phyloP scores from a whole-genome alignment of 2,113 vertebrate species.

The Aegotheles bennettii region DNA sequence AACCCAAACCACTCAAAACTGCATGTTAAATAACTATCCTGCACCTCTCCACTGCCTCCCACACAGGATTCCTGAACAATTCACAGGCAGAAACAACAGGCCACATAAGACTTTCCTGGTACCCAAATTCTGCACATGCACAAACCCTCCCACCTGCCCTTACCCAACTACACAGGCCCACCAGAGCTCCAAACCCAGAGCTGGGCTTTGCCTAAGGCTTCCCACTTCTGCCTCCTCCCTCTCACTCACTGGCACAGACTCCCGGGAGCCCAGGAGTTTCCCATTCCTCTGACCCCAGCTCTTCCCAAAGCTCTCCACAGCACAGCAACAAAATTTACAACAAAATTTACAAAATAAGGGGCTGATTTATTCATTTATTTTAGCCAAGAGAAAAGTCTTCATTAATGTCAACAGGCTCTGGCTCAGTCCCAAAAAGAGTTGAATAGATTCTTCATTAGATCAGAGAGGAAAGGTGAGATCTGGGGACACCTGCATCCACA shows the following conservation, averaged over 20 bases:
- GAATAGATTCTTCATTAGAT: neutral
- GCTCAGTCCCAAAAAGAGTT: neutral
- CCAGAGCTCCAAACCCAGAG: neutral
- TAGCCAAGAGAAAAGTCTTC: neutral
- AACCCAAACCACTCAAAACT: neutral
- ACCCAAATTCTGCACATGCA: neutral
- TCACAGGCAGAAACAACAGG: neutral
- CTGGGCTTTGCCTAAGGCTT: neutral
- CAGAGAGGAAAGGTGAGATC: constrained; percentile 3
- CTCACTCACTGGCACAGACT: rapidly evolving
- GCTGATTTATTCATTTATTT: neutral
- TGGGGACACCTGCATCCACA: constrained; percentile 19
- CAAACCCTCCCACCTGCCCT: rapidly evolving
- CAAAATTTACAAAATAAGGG: neutral
- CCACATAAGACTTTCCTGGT: neutral
- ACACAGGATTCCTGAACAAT: neutral
- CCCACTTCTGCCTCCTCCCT: neutral
- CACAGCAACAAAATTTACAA: neutral
- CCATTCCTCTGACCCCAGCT: neutral
- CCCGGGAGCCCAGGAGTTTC: neutral
- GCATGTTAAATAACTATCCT: neutral
- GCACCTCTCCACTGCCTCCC: neutral
- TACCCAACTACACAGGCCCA: neutral
- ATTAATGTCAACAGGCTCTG: neutral
- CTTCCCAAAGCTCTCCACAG: neutral